Evolutionary conservation across 2,888 invertebrate genomes (phyloP).

Genomic region (Pimpla rufipes): DNA sequence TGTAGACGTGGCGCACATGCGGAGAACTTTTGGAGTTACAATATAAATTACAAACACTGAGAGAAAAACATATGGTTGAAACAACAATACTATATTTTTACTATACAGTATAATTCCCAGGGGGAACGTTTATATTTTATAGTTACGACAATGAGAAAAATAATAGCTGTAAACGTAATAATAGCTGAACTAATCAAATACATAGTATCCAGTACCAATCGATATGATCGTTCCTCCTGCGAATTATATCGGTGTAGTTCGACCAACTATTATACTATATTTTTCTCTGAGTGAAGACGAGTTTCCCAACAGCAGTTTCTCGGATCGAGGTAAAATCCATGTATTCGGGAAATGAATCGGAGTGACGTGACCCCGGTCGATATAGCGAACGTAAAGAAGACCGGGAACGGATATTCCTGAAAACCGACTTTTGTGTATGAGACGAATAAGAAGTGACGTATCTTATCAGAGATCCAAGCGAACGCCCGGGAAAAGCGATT

Average conservation of each 20-base stretch:
- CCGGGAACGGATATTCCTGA: slow-evolving; percentile 1
- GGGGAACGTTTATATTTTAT: too few relatives aligned
- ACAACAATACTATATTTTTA: too few relatives aligned
- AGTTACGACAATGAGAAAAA: too few relatives aligned
- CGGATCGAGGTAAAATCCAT: slow-evolving; percentile 16
- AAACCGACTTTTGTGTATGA: not conserved
- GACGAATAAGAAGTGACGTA: slow-evolving; percentile 3
- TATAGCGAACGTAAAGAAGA: not conserved
- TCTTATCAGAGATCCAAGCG: slow-evolving; percentile 1
- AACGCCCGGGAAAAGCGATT: not conserved
- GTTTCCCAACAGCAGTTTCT: not conserved
- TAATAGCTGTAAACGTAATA: too few relatives aligned
- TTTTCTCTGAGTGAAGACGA: too few relatives aligned
- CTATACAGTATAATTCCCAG: too few relatives aligned
- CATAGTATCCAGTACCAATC: too few relatives aligned
- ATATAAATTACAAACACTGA: not conserved
- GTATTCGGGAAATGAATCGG: slow-evolving; percentile 1
- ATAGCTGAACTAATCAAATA: too few relatives aligned
- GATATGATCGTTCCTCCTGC: too few relatives aligned
- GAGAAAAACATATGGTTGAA: too few relatives aligned
- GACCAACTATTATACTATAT: too few relatives aligned
- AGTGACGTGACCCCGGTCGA: not conserved
- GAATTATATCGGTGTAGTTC: too few relatives aligned
- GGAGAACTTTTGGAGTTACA: not conserved
- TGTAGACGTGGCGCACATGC: not conserved